phyloP scores from a whole-genome alignment of 1,140 invertebrate genomes.

The Neelides sp. region DNA sequence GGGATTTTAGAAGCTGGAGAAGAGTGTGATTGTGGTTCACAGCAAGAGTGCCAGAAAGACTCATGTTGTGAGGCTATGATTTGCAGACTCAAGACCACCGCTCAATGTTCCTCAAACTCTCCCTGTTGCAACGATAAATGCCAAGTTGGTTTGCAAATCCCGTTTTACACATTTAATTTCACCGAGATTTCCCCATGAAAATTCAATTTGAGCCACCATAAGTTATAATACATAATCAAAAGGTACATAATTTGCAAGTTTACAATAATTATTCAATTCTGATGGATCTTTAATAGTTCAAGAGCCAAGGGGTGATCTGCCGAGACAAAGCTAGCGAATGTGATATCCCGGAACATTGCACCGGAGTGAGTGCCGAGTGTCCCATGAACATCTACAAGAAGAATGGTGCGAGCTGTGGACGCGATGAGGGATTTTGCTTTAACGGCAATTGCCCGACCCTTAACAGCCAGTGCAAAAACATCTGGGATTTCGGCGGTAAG shows the following conservation, averaged over 20 bases:
- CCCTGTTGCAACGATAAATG: slow-evolving; percentile 76
- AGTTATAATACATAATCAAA: no score
- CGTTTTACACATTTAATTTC: no score
- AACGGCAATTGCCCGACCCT: slow-evolving; percentile 80
- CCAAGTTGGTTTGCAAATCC: slow-evolving; percentile 48
- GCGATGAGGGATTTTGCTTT: slow-evolving; percentile 59
- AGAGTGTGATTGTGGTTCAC: slow-evolving; percentile 79
- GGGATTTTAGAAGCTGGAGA: slow-evolving; percentile 86
- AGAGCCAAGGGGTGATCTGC: slow-evolving; percentile 57
- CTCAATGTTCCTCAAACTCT: slow-evolving; percentile 71
- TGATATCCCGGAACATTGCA: slow-evolving; percentile 83
- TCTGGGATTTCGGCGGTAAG: slow-evolving; percentile 65
- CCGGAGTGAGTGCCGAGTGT: slow-evolving; percentile 45
- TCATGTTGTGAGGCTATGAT: slow-evolving; percentile 92
- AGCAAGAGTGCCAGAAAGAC: slow-evolving; percentile 73
- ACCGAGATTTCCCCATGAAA: no score
- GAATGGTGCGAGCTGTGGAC: slow-evolving; percentile 70
- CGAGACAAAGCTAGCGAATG: slow-evolving; percentile 76
- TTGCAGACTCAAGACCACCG: slow-evolving; percentile 77
- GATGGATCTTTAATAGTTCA: slow-evolving; percentile 26
- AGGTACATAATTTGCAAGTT: no score
- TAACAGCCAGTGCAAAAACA: slow-evolving; percentile 68
- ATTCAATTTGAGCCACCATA: no score
- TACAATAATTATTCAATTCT: no score
- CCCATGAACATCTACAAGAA: slow-evolving; percentile 77